Conservation (phyloP, 2,113 vertebrate genomes). For the Vulpes lagopus region DNA sequence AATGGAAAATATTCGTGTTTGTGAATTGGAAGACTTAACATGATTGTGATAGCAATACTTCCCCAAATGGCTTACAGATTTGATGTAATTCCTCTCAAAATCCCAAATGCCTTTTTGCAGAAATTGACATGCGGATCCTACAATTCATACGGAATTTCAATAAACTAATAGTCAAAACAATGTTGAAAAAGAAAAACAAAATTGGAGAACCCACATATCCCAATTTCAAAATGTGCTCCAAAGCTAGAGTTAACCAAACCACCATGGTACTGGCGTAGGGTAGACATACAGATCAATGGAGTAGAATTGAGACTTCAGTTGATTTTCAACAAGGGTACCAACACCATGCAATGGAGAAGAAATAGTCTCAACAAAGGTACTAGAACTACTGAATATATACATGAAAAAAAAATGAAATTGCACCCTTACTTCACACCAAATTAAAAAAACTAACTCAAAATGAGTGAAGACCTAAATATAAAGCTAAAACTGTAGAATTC, state of each 20-base stretch:
- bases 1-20: not conserved
- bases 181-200: not conserved
- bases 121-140: not conserved
- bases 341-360: not conserved
- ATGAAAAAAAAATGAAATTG: not conserved
- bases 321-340: not conserved
- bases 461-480: not conserved
- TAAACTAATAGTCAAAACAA: not conserved
- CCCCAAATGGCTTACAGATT: not conserved
- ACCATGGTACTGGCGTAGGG: not conserved
- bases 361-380: not conserved
- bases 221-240: not conserved
- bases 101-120: not conserved
- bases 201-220: not conserved
- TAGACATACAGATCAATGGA: not conserved
- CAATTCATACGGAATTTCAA: not conserved
- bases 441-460: not conserved
- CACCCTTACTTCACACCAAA: not conserved
- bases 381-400: not conserved
- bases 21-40: not conserved
- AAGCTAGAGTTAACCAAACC: not conserved
- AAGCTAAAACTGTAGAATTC: not conserved
- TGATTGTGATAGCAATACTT: not conserved
- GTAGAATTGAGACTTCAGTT: not conserved
- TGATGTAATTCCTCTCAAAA: not conserved